Base-by-base conservation (phyloP, 2,797 vertebrate species). In the Huso huso region DNA sequence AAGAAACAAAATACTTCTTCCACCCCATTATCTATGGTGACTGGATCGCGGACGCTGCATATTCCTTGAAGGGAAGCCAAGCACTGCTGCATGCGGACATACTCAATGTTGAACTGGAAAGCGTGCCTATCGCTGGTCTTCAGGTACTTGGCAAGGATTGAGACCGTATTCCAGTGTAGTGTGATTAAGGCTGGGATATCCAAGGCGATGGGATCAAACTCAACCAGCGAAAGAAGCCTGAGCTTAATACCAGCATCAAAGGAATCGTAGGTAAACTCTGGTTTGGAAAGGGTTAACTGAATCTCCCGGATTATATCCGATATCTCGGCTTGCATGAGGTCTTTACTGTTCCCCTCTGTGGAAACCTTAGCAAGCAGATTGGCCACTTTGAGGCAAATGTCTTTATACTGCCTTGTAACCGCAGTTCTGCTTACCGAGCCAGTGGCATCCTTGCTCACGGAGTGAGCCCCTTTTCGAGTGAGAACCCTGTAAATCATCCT, bases 161-260 rank as follows among this genome's bases (percentile, higher is more conserved):
- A 53, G 6, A 80, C 61, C 11, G 73, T 79, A 68, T 81, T 68
- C 64, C 71, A 72, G 65, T 82, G 81, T 66, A 82, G 70, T 57
- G 66, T 63, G 69, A 77, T 68, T 49, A 82, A 71, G n/a, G 55
- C 51, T 5, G 61, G 49, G 49, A 75, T 23, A 23, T 62, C 69
- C 65, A 71, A 59, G 61, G 66, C 61, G 3, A 48, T 67, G 12
- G 78, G 79, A 63, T 72, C 73, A 8, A 78, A 81, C 65, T 78
- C 72, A 4, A 72, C 63, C 37, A 82, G 62, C 0, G 67, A 63
- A 48, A 77, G 66, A 58, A 81, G 62, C 12, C 76, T 67, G 13
- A 74, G 74, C 23, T 66, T 68, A 53, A 80, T 7, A n/a, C 81
- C 79, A 2, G 75, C 71, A 11, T 81, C 79, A 10, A 82, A 82